Evolutionary conservation across 2,888 invertebrate species (phyloP), one percentile per base, ranked within the genome.

Genomic region (Galerucella nymphaeae): DNA sequence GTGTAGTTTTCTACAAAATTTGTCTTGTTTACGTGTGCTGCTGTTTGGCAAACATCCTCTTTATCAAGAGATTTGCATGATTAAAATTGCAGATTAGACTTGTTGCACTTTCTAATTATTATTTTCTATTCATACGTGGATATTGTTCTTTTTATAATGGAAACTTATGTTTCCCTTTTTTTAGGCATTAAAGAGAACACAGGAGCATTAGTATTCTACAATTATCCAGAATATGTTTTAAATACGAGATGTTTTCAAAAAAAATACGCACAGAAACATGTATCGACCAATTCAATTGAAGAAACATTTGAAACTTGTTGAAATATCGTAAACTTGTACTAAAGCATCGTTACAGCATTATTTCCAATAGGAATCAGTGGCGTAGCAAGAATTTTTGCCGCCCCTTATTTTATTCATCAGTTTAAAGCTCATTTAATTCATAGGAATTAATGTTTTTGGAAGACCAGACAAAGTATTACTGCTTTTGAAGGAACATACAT

Each of bases 1-100:
- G 82, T 82, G 82, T 82, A 82, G 82, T 84, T 84, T 85, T 84
- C 82, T 84, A 82, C 82, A 82, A 84, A 83, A 84, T 83, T 84
- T 83, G 83, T 84, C 83, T 83, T 83, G 84, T 84, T 84, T 83
- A 79, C 82, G 76, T 78, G 79, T 72, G 73, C 72, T 66, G 70
- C 75, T 76, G 72, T 78, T 75, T 72, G 76, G 62, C 64, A 78
- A 79, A 78, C 78, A 77, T 76, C 76, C 75, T 64, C 76, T 78
- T 75, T 76, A 76, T 74, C 68, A 71, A 61, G 71, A 75, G 77
- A 75, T 76, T 75, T 77, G 72, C 71, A 65, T 74, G 77, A 77
- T 76, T 78, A 78, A 77, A 77, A 75, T 76, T 77, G 71, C 70
- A 75, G 74, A 75, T 76, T 77, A 73, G 70, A 77, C 77, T 77